Percentiles rank a stretch among this genome's conserved stretches.
These are phyloP conservation scores for Melipona quadrifasciata DNA, from an alignment of 1,140 invertebrate species.

Conservation along the genomic window DNA sequence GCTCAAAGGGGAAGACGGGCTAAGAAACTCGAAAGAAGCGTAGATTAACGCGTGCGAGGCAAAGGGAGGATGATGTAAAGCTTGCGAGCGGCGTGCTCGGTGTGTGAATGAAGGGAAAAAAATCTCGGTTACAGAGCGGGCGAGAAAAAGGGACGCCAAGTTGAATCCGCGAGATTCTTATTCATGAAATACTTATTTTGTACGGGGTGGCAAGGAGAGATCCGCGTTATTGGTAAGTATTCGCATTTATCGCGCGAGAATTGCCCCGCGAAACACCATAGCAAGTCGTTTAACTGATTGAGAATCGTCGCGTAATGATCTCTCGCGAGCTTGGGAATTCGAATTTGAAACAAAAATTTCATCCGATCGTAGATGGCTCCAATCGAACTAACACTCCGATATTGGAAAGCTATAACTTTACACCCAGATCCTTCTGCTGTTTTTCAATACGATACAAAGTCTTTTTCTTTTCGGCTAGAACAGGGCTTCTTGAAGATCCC, in stretches of 20 bases:
- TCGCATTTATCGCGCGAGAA: background rate
- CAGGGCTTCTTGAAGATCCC: too few species aligned
- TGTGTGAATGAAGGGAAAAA: background rate
- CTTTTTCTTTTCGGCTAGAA: background rate
- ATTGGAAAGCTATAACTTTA: background rate
- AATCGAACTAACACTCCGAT: background rate
- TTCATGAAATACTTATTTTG: slow-evolving; percentile 1
- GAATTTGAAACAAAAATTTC: background rate
- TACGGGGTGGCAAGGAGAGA: background rate
- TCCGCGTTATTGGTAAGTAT: background rate
- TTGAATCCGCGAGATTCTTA: background rate
- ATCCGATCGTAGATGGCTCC: background rate
- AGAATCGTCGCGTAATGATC: background rate
- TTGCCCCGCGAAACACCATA: background rate
- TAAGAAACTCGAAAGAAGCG: background rate
- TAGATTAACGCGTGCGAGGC: background rate
- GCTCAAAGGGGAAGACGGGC: too few species aligned
- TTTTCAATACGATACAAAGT: background rate
- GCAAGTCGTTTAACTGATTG: background rate
- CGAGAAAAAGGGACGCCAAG: background rate
- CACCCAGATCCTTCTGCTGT: background rate
- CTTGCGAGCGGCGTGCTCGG: background rate
- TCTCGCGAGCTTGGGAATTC: background rate
- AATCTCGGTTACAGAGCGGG: slow-evolving; percentile 5
- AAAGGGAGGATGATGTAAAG: background rate